These are phyloP conservation scores for Stegana nigrithorax DNA, from an alignment of 2,888 invertebrate species.

Conservation along the genomic window DNA sequence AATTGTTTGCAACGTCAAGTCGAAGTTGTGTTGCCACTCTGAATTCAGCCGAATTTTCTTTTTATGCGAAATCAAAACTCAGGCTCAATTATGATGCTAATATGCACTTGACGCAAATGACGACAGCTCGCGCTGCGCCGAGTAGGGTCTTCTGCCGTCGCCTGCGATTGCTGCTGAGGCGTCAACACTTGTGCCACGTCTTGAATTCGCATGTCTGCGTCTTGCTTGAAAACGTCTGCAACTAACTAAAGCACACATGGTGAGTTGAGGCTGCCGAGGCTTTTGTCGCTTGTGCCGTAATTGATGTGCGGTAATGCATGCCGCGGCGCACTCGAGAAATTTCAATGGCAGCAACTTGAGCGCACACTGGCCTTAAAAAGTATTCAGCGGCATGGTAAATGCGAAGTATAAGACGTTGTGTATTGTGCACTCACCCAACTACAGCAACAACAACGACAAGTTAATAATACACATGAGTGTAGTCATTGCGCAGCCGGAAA, in stretches of 20 bases:
- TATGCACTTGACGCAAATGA: constrained; percentile 5
- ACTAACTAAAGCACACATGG: not conserved
- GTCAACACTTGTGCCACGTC: not conserved
- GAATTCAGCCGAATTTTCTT: not conserved
- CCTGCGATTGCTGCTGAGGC: not conserved
- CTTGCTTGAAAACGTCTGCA: not conserved
- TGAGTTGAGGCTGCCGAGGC: not conserved
- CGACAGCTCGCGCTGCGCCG: not conserved
- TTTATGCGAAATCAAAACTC: not conserved
- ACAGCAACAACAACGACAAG: too few species aligned
- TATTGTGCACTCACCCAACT: too few species aligned
- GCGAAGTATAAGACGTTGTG: too few species aligned
- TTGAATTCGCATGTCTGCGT: not conserved
- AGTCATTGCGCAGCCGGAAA: too few species aligned
- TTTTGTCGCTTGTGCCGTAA: not conserved
- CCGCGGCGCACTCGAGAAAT: not conserved
- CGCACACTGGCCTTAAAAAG: too few species aligned
- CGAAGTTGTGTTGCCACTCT: too few species aligned
- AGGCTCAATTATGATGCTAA: constrained; percentile 7
- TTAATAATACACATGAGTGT: too few species aligned
- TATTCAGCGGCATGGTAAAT: too few species aligned
- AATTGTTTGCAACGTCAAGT: too few species aligned
- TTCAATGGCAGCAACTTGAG: too few species aligned
- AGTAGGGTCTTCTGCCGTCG: not conserved
- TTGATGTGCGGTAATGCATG: not conserved